Percentiles rank a stretch among this genome's conserved stretches.
Conservation (phyloP, 1,140 invertebrate genomes). For the Proctacanthus coquilletti region DNA sequence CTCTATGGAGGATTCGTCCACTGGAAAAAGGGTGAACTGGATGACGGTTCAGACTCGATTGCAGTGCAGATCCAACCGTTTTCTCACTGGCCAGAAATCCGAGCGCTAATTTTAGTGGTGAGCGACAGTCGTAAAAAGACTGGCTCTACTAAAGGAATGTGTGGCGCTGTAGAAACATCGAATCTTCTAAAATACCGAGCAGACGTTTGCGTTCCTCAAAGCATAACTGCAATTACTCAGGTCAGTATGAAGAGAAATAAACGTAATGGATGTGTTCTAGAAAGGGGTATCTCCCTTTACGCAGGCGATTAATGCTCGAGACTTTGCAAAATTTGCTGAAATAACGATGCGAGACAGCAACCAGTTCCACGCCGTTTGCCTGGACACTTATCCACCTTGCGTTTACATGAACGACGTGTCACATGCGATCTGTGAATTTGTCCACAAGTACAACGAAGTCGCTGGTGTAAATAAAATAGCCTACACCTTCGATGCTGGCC, state of each 20-base stretch:
- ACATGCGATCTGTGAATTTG: constrained; percentile 56
- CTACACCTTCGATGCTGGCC: constrained; percentile 96
- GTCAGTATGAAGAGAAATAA: background rate
- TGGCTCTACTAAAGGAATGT: constrained; percentile 87
- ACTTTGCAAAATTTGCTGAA: constrained; percentile 82
- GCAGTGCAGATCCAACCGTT: constrained; percentile 57
- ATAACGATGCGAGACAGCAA: constrained; percentile 97
- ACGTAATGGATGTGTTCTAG: constrained; percentile 1
- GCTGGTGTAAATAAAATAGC: constrained; percentile 51
- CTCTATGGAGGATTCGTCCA: constrained; percentile 80
- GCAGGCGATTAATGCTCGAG: constrained; percentile 55
- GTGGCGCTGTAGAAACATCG: constrained; percentile 63
- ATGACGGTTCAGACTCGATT: constrained; percentile 67
- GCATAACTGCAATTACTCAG: constrained; percentile 35
- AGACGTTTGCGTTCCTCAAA: constrained; percentile 51
- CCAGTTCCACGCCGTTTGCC: constrained; percentile 87
- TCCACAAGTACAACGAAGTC: constrained; percentile 68
- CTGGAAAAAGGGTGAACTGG: constrained; percentile 62
- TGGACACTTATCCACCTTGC: constrained; percentile 90
- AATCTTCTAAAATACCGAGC: constrained; percentile 63
- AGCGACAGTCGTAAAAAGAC: constrained; percentile 75
- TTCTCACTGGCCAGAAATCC: constrained; percentile 81
- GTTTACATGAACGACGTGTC: constrained; percentile 85
- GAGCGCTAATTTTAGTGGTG: constrained; percentile 79
- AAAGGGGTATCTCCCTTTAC: too few species aligned